Evolutionary conservation across 1,140 invertebrate species (phyloP), one percentile per base, ranked within the genome.

Genomic region (Drosophila nasuta): DNA sequence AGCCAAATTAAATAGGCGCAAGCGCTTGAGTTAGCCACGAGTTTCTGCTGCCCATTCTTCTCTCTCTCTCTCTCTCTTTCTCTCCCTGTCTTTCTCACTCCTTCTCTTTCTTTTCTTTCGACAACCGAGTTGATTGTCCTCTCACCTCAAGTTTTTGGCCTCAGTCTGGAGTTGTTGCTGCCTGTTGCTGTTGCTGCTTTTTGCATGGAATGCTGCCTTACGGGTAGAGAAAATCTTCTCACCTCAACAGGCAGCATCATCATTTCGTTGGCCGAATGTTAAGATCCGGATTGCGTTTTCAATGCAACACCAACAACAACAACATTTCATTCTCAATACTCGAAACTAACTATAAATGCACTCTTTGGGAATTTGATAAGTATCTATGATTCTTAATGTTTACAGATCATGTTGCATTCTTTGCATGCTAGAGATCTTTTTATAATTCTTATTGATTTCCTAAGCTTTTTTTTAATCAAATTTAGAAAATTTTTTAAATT

Each of bases 1-100:
- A 87, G 83, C 83, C 83, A 87, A 87, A 87, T 87, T 87, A 87
- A 87, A 87, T 87, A 87, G 83, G 85, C 81, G 81, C 82, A 86
- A 85, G 82, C 82, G 75, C 82, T 85, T 86, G 67, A 86, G 82
- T 86, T 86, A 81, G 82, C 82, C 82, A 86, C 78, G 74, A 87
- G 80, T 86, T 79, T 49, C 75, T 71, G 59, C 77, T 45, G 54
- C 68, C 35, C 35, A 10, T 38, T 38, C 35, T 33, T 7, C 35
- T 38, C 35, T 33, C 5, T 33, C 30, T 7, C 5, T 41, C 15
- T 15, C 15, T 15, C 15, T 15, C 15, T 15, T 15, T 15, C 15
- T 15, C 25, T 45, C 8, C 33, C 57, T 59, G 69, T 33, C 33
- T 33, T 25, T 38, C 7, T 38, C 35, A 10, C 2, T 7, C 35